Conservation (phyloP, 2,797 vertebrate genomes). For the Florisuga fusca region DNA sequence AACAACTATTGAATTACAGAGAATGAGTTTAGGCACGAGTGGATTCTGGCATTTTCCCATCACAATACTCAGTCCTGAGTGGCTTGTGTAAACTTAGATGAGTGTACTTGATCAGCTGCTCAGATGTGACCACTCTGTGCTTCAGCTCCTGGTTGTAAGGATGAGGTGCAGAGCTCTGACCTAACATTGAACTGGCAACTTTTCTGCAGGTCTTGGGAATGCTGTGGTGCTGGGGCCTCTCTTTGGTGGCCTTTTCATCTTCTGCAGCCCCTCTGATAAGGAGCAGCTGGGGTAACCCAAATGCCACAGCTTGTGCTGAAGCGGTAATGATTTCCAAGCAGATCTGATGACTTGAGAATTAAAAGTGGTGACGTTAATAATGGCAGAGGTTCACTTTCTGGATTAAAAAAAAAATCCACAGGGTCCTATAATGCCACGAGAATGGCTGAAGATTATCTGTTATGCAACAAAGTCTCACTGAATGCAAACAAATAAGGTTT, state of each 20-base stretch:
- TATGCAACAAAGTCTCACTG: constrained; percentile 59
- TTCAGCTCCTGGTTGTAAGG: background rate
- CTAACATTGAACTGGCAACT: background rate
- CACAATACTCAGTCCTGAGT: background rate
- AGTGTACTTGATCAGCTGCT: background rate
- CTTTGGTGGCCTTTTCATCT: background rate
- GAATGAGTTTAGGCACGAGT: background rate
- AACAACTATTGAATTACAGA: background rate
- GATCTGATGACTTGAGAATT: background rate
- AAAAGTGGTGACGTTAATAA: background rate
- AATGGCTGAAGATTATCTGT: constrained; percentile 68
- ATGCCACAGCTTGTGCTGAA: background rate
- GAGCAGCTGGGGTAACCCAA: background rate
- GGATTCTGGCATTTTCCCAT: background rate
- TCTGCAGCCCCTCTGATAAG: background rate
- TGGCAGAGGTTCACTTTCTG: constrained; percentile 22
- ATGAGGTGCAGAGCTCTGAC: background rate
- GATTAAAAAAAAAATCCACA: constrained; percentile 20
- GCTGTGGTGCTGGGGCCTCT: background rate
- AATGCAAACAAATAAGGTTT: background rate
- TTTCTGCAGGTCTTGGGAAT: background rate
- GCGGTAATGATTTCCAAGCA: background rate
- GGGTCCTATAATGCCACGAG: constrained; percentile 38
- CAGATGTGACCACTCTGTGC: background rate
- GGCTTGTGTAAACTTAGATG: background rate